phyloP scores from a whole-genome alignment of 2,113 vertebrate species.

The Chlorocebus sabaeus region DNA sequence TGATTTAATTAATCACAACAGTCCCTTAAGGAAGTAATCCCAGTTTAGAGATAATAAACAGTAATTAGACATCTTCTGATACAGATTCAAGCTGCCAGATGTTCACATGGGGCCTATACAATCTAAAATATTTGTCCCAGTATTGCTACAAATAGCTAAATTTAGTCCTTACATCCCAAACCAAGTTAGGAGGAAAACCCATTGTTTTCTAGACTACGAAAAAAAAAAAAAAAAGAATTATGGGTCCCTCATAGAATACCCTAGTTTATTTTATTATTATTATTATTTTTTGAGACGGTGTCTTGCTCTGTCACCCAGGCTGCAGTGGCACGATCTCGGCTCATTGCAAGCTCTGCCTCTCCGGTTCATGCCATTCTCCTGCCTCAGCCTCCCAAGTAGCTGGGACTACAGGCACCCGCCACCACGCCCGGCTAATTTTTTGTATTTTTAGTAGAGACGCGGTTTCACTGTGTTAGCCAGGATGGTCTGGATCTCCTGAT shows the following conservation, averaged over 20 bases:
- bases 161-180: slow-evolving; percentile 19
- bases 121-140: neutral
- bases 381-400: too few relatives aligned
- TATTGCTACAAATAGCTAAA: slow-evolving; percentile 32
- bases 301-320: too few relatives aligned
- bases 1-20: neutral
- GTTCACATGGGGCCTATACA: neutral
- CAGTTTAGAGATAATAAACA: slow-evolving; percentile 22
- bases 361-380: too few relatives aligned
- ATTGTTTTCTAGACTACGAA: neutral
- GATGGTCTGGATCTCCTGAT: too few relatives aligned
- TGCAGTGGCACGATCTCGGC: too few relatives aligned
- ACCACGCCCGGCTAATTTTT: too few relatives aligned
- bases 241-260: neutral
- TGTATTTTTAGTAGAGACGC: too few relatives aligned
- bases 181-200: neutral
- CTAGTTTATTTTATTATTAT: neutral
- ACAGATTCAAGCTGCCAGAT: neutral
- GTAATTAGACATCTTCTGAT: slow-evolving; percentile 23
- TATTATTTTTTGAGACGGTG: too few relatives aligned
- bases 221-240: neutral
- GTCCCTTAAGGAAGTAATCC: neutral
- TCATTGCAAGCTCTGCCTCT: too few relatives aligned
- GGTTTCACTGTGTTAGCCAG: too few relatives aligned
- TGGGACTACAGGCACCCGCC: too few relatives aligned